Percentiles rank a stretch among this genome's conserved stretches.
Conservation (phyloP, 1,140 invertebrate genomes). For the Trichoplusia ni region DNA sequence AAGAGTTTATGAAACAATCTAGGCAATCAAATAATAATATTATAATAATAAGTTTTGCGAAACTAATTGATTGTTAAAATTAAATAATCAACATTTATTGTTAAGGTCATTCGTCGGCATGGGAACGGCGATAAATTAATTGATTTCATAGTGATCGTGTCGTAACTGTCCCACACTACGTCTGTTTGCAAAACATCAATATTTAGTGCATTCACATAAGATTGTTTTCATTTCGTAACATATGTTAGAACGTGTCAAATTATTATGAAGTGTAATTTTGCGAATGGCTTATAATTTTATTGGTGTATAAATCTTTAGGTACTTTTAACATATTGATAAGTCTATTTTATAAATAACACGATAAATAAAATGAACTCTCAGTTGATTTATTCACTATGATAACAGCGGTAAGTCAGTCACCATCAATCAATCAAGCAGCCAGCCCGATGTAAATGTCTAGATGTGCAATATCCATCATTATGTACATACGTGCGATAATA, state of each 20-base stretch:
- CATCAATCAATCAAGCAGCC: conserved; percentile 39
- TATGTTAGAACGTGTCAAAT: no score
- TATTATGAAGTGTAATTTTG: no score
- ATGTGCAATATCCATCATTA: conserved; percentile 20
- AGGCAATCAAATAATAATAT: no score
- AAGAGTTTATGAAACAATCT: no score
- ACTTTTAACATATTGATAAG: no score
- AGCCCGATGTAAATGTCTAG: conserved; percentile 24
- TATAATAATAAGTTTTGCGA: no score
- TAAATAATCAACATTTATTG: neutral
- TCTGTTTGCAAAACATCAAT: conserved; percentile 2
- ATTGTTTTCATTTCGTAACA: neutral
- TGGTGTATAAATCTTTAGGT: no score
- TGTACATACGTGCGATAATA: neutral
- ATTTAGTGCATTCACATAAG: conserved; percentile 1
- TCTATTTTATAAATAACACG: conserved; percentile 1
- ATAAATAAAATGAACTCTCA: conserved; percentile 23
- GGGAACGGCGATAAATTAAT: conserved; percentile 20
- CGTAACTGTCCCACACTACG: conserved; percentile 6
- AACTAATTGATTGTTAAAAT: neutral
- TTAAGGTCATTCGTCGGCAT: neutral
- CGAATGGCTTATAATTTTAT: no score
- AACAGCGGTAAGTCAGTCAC: conserved; percentile 33
- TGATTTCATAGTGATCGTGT: conserved; percentile 4
- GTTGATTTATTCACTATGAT: conserved; percentile 37